Conservation (phyloP, 2,797 vertebrate genomes). For the Mus minutoides region DNA sequence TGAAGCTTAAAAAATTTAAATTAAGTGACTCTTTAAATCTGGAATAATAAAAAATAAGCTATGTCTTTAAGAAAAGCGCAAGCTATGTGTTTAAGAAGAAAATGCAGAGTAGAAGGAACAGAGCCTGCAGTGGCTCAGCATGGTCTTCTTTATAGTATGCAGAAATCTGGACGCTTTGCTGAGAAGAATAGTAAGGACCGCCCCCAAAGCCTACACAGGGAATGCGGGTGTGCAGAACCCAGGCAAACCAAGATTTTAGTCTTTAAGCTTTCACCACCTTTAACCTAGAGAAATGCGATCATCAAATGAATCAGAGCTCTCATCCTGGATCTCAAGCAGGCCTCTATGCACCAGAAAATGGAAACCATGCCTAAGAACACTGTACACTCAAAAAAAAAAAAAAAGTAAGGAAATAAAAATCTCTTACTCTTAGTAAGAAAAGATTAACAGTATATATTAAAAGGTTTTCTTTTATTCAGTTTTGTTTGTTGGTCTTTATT, state of each 20-base stretch:
- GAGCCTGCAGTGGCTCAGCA: not conserved
- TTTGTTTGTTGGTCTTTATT: not conserved
- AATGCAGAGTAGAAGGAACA: not conserved
- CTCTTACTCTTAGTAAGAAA: conserved; percentile 18
- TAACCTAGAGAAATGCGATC: not conserved
- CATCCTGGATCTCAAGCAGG: not conserved
- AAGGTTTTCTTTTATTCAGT: not conserved
- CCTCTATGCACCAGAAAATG: not conserved
- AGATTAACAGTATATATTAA: not conserved
- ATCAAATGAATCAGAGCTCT: not conserved
- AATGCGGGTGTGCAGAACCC: not conserved
- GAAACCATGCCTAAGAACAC: conserved; percentile 4
- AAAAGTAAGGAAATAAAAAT: conserved; percentile 41
- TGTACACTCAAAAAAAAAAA: conserved; percentile 18
- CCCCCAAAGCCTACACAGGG: not conserved
- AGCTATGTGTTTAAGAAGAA: not conserved
- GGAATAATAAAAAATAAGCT: conserved; percentile 29
- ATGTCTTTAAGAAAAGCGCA: conserved; percentile 29
- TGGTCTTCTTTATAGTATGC: not conserved
- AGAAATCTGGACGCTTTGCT: not conserved
- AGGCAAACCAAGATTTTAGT: conserved; percentile 3
- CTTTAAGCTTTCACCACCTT: conserved; percentile 18
- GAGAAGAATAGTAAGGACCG: fast-evolving
- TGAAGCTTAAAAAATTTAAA: not conserved
- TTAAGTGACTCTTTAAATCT: conserved; percentile 16